phyloP scores from a whole-genome alignment of 2,797 vertebrate species.

The Hirundo rustica region DNA sequence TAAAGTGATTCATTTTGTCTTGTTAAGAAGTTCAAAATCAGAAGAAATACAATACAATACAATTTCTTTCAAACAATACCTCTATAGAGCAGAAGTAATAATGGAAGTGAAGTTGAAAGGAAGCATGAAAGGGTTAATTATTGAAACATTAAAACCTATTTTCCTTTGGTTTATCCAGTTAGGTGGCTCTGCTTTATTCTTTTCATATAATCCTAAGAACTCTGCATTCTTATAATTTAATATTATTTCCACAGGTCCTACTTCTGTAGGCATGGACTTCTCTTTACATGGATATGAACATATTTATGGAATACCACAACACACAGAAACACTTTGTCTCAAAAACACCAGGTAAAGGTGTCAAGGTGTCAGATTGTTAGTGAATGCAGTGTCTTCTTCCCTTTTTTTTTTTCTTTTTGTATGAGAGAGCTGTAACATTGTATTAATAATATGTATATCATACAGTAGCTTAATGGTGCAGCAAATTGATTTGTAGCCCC shows the following conservation, averaged over 20 bases:
- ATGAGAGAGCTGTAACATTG: neutral
- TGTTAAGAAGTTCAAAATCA: neutral
- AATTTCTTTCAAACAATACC: neutral
- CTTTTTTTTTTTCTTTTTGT: neutral
- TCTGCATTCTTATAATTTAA: neutral
- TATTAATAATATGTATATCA: neutral
- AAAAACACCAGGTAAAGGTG: conserved; percentile 86
- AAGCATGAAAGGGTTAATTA: neutral
- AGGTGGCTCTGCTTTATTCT: neutral
- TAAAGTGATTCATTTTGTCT: neutral
- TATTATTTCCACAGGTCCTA: conserved; percentile 80
- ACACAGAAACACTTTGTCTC: conserved; percentile 85
- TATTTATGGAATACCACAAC: conserved; percentile 90
- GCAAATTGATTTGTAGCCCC: neutral
- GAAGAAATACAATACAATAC: neutral
- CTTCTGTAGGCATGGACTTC: conserved; percentile 88
- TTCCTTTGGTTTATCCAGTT: neutral
- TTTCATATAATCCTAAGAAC: neutral
- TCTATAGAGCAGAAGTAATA: neutral
- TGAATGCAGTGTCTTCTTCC: neutral
- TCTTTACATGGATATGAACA: conserved; percentile 88
- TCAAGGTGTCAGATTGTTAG: neutral
- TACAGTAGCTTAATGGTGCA: neutral
- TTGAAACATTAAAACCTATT: neutral
- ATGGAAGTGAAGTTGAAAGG: neutral